Evolutionary conservation across 64 coral and sea anemone species (phyloP), one percentile per base, ranked within the genome.

Genomic region (Montipora sp.): DNA sequence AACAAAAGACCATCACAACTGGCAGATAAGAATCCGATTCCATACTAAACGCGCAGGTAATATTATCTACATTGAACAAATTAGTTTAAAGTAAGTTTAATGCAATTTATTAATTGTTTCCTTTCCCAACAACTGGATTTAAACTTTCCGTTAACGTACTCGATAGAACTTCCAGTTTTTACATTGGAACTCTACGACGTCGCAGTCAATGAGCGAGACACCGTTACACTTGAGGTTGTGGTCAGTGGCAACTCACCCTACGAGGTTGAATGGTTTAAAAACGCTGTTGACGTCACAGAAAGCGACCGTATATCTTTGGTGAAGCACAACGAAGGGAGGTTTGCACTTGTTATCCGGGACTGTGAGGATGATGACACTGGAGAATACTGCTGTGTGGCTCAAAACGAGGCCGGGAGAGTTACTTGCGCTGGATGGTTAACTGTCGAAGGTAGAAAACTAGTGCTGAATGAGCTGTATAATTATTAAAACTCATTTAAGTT

Each of bases 321-420:
- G 14, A 94, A 69, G 44, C 51, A 85, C 8, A 89, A 87, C 15
- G 72, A 85, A 23, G 92, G 92, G 63, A 77, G 81, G 70, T 92
- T 87, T 72, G 75, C 92, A 8, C 89, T 97, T 2, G 58, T 94
- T 46, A 97, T 97, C 69, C 82, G 76, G 3, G 88, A 94, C 5
- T 93, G 92, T 11, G 95, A 97, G 23, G 95, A 97, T 45, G 89
- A 97, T 9, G 95, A 97, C 66, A 94, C 92, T 36, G 95, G 95
- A 18, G 92, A 97, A 67, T 97, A 97, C 73, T 97, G 95, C 78
- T 97, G 95, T 92, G 95, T 97, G 18, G 95, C 95, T 8, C 85
- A 90, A 19, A 97, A 97, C 78, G 83, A 80, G 13, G 95, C 92
- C 46, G 95, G 95, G 19, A 94, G 95, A 51, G 79, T 83, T 58